Conservation (phyloP, 92 coral and sea anemone species). For the Porites cylindrica region DNA sequence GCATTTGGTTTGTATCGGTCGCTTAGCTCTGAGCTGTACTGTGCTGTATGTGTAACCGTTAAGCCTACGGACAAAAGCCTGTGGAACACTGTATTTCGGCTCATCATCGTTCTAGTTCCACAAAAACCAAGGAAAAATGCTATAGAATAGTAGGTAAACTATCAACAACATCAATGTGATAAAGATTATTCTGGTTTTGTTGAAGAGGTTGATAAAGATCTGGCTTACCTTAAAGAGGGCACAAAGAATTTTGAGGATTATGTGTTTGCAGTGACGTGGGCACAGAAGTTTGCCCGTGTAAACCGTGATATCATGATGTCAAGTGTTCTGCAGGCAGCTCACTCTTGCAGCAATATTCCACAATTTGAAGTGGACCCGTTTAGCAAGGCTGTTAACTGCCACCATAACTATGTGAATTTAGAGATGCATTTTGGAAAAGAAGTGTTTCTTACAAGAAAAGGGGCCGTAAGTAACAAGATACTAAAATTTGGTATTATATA, state of each 20-base stretch:
- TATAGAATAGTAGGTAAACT: too few relatives aligned
- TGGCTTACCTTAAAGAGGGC: constrained; percentile 83
- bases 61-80: too few relatives aligned
- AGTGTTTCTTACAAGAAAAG: constrained; percentile 84
- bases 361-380: constrained; percentile 65
- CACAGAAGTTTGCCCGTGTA: constrained; percentile 78
- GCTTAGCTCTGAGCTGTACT: too few relatives aligned
- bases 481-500: too few relatives aligned
- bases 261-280: constrained; percentile 86
- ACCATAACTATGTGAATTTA: constrained; percentile 84
- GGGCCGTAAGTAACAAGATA: constrained; percentile 63
- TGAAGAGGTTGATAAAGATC: constrained; percentile 69
- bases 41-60: too few relatives aligned
- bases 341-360: constrained; percentile 66
- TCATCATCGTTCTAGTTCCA: too few relatives aligned
- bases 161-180: too few relatives aligned
- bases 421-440: constrained; percentile 84
- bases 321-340: constrained; percentile 70
- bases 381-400: constrained; percentile 86
- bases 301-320: constrained; percentile 87
- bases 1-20: too few relatives aligned
- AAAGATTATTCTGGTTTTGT: neutral
- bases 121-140: too few relatives aligned
- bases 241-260: constrained; percentile 77
- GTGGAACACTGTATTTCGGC: too few relatives aligned